Evolutionary conservation across 2,113 vertebrate species (phyloP).

Genomic region (Manacus vitellinus): DNA sequence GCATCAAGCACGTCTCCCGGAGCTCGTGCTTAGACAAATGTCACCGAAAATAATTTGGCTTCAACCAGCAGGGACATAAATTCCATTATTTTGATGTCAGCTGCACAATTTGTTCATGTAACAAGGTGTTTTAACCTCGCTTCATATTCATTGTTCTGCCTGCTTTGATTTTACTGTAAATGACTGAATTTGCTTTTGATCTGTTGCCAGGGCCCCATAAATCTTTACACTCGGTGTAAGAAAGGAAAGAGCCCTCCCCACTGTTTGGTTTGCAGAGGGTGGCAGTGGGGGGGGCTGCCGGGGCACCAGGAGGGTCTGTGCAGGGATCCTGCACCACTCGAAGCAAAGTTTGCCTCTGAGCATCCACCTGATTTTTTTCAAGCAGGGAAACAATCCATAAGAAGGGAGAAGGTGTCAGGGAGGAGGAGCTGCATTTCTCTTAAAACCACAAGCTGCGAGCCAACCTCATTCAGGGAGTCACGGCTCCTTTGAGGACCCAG

Average conservation of each 20-base stretch:
- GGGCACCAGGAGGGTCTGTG: not conserved
- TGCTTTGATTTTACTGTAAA: slow-evolving; percentile 72
- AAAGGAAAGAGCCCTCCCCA: not conserved
- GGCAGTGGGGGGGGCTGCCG: fast-evolving
- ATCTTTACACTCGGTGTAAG: slow-evolving; percentile 36
- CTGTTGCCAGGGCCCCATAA: slow-evolving; percentile 61
- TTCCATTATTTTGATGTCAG: slow-evolving; percentile 59
- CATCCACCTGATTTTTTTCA: not conserved
- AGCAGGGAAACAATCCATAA: not conserved
- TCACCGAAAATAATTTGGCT: slow-evolving; percentile 28
- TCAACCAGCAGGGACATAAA: not conserved
- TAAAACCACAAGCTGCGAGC: not conserved
- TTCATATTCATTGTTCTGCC: slow-evolving; percentile 67
- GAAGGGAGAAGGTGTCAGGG: not conserved
- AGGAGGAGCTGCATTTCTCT: not conserved
- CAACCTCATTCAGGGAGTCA: slow-evolving; percentile 1
- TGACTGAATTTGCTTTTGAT: slow-evolving; percentile 68
- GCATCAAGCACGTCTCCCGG: not conserved
- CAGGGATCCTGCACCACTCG: fast-evolving
- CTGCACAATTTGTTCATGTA: slow-evolving; percentile 66
- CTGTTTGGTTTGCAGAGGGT: slow-evolving; percentile 3
- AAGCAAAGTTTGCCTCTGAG: not conserved
- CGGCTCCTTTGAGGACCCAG: not conserved
- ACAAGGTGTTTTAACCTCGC: slow-evolving; percentile 64
- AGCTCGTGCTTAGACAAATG: not conserved